phyloP scores from a whole-genome alignment of 1,140 invertebrate species.

The Drosophila lacteicornis region DNA sequence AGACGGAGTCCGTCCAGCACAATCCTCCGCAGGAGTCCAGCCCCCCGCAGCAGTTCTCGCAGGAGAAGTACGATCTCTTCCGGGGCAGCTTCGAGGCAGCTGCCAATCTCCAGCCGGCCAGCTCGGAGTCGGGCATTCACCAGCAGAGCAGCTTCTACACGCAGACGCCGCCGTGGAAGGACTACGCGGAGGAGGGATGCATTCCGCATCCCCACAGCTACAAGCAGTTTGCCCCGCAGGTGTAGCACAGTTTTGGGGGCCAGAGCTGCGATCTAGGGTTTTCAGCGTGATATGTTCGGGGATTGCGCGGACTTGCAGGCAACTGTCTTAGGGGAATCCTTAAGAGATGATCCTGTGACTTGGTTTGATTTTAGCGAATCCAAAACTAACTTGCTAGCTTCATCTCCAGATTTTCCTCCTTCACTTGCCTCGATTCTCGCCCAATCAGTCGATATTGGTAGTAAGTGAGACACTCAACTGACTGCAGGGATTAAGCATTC shows the following conservation, averaged over 20 bases:
- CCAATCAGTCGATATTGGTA: conserved; percentile 34
- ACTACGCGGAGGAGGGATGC: conserved; percentile 67
- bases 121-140: conserved; percentile 57
- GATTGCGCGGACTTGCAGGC: conserved; percentile 20
- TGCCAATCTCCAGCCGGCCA: conserved; percentile 73
- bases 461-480: conserved; percentile 15
- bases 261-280: conserved; percentile 26
- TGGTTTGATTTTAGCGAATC: not conserved
- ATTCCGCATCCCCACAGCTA: conserved; percentile 42
- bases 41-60: conserved; percentile 72
- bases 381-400: conserved; percentile 6
- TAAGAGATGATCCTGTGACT: conserved; percentile 1
- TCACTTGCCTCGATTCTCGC: conserved; percentile 14
- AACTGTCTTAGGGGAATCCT: conserved; percentile 18
- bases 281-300: conserved; percentile 67
- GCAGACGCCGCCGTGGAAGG: conserved; percentile 84
- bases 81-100: conserved; percentile 87
- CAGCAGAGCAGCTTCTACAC: conserved; percentile 83
- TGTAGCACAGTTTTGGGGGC: conserved; percentile 72
- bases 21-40: conserved; percentile 35
- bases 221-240: conserved; percentile 65
- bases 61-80: conserved; percentile 87
- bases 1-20: conserved; percentile 14
- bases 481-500: not conserved
- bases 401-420: not conserved